A percentile compares a stretch with the other conserved stretches of the same genome.
Evolutionary conservation across 1,140 invertebrate genomes (phyloP).

Genomic region (Ceratosolen fusciceps): DNA sequence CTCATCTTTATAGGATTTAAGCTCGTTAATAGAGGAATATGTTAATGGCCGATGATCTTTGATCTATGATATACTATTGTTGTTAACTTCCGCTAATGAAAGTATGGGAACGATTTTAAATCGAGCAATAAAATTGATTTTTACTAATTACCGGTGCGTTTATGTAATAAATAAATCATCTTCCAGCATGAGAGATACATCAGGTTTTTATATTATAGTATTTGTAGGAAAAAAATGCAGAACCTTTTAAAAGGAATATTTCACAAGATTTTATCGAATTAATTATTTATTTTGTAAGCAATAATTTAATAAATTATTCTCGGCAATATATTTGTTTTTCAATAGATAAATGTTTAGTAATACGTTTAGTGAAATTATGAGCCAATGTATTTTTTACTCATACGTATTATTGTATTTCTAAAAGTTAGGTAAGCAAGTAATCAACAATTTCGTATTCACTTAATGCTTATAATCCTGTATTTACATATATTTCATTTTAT

Average conservation of each 20-base stretch:
- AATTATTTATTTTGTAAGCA: constrained; percentile 25
- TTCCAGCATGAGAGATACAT: constrained; percentile 24
- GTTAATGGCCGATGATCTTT: too few relatives aligned
- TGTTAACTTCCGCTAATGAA: too few relatives aligned
- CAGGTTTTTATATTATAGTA: not conserved
- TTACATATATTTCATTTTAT: too few relatives aligned
- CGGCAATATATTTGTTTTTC: not conserved
- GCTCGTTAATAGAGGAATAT: too few relatives aligned
- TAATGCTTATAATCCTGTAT: not conserved
- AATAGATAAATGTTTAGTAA: not conserved
- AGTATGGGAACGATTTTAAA: constrained; percentile 1
- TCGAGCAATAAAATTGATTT: constrained; percentile 13
- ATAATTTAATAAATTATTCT: constrained; percentile 10
- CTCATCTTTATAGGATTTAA: too few relatives aligned
- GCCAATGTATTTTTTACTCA: not conserved
- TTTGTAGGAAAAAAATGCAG: not conserved
- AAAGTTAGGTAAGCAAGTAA: not conserved
- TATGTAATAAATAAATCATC: constrained; percentile 22
- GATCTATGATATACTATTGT: too few relatives aligned
- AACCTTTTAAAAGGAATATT: constrained; percentile 23
- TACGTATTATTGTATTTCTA: not conserved
- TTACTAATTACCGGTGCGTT: not conserved
- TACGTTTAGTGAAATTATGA: not conserved
- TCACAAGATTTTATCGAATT: constrained; percentile 34
- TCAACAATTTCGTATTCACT: not conserved